A percentile compares a stretch with the other conserved stretches of the same genome.
Evolutionary conservation across 2,797 vertebrate species (phyloP).

Genomic region (Etheostoma perlongum): DNA sequence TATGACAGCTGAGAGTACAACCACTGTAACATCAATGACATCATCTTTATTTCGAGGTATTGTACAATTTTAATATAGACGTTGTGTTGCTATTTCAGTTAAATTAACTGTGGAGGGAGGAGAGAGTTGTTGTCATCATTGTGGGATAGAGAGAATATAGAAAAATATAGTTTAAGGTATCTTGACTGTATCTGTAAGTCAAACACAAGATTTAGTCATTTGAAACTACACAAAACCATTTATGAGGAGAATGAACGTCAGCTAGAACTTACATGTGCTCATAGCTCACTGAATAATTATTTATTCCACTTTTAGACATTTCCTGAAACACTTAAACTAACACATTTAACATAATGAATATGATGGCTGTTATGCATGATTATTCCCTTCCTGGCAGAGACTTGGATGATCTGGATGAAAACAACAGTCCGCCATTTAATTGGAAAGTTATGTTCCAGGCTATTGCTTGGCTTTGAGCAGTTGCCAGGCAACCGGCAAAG

Average conservation of each 20-base stretch:
- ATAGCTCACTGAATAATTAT: background rate
- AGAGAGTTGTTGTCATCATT: background rate
- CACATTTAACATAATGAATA: background rate
- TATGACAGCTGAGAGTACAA: background rate
- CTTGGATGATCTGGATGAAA: background rate
- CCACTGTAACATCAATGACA: background rate
- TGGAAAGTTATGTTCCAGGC: background rate
- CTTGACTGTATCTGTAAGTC: background rate
- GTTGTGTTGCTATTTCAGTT: background rate
- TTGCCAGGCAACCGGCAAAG: background rate
- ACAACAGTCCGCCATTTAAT: background rate
- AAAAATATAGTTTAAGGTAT: background rate
- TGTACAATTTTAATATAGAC: background rate
- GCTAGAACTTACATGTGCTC: background rate
- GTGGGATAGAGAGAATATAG: too few relatives aligned
- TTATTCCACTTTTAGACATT: background rate
- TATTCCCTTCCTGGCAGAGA: background rate
- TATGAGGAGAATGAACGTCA: background rate
- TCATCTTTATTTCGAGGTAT: conserved; percentile 51
- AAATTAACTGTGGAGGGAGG: background rate
- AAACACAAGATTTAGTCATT: background rate
- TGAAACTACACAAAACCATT: background rate
- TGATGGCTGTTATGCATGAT: too few relatives aligned
- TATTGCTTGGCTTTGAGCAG: conserved; percentile 4
- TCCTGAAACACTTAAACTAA: background rate